phyloP scores from a whole-genome alignment of 1,140 invertebrate genomes.

The Atta texana region DNA sequence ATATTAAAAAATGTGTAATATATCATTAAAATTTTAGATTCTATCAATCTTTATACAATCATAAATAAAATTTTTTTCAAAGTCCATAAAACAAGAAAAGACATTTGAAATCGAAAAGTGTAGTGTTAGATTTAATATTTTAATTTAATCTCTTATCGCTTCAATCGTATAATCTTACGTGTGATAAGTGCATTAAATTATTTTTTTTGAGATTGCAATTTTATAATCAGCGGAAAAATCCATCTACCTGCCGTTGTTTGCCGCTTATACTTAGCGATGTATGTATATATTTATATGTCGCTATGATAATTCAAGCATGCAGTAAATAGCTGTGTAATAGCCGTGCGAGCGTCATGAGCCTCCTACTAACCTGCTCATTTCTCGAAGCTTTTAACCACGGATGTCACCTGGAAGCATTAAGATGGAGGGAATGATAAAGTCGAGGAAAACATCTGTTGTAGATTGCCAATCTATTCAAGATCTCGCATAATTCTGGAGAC shows the following conservation, averaged over 20 bases:
- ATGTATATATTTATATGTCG: neutral
- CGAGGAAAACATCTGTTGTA: conserved; percentile 14
- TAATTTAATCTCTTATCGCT: neutral
- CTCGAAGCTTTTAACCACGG: neutral
- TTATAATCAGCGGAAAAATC: conserved; percentile 21
- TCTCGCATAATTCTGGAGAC: conserved; percentile 16
- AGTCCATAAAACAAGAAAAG: neutral
- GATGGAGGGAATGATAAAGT: conserved; percentile 4
- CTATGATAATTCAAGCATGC: conserved; percentile 9
- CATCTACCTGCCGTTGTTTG: neutral
- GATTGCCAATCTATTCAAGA: conserved; percentile 29
- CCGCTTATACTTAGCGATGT: no score
- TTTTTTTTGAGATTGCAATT: neutral
- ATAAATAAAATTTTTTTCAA: neutral
- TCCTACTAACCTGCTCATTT: neutral
- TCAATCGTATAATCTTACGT: neutral
- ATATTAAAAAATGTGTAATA: no score
- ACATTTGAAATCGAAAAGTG: neutral
- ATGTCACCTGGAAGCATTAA: neutral
- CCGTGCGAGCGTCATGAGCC: neutral
- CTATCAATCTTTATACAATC: neutral
- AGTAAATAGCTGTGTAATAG: conserved; percentile 23
- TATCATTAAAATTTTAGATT: neutral
- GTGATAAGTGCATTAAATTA: neutral
- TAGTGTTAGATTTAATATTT: conserved; percentile 13